A percentile compares a stretch with the other conserved stretches of the same genome.
phyloP scores from a whole-genome alignment of 1,140 invertebrate species.

The Cyclina sinensis region DNA sequence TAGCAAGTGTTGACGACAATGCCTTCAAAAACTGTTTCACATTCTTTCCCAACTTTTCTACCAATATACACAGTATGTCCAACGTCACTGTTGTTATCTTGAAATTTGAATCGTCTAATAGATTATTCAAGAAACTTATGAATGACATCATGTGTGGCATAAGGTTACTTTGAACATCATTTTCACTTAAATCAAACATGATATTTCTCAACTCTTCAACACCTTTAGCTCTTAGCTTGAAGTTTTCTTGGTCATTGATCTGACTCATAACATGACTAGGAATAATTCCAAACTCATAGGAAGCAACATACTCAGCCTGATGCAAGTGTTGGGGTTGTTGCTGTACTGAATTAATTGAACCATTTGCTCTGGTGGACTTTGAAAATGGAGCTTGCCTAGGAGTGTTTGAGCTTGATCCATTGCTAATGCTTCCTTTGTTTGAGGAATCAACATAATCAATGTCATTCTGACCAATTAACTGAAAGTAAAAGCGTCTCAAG shows the following conservation, averaged over 20 bases:
- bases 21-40: constrained; percentile 85
- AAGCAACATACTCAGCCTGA: constrained; percentile 76
- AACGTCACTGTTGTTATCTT: constrained; percentile 89
- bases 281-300: constrained; percentile 85
- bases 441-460: constrained; percentile 2
- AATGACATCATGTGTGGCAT: constrained; percentile 90
- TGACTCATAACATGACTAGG: constrained; percentile 85
- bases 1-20: constrained; percentile 87
- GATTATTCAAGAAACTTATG: constrained; percentile 88
- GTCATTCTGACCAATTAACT: constrained; percentile 76
- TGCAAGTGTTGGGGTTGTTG: constrained; percentile 39
- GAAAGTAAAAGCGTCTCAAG: constrained; percentile 81
- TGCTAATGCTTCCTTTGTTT: constrained; percentile 5
- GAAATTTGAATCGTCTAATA: constrained; percentile 89
- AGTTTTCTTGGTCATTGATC: constrained; percentile 85
- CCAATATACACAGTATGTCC: constrained; percentile 88
- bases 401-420: constrained; percentile 8
- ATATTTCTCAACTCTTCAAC: constrained; percentile 84
- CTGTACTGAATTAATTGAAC: constrained; percentile 38
- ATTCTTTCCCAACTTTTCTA: constrained; percentile 82
- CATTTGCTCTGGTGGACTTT: constrained; percentile 67
- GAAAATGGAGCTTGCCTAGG: constrained; percentile 70
- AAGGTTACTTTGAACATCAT: constrained; percentile 84
- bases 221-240: constrained; percentile 83
- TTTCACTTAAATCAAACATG: constrained; percentile 76